Percentiles rank a stretch among this genome's conserved stretches.
phyloP scores from a whole-genome alignment of 2,888 invertebrate species.

The Agrochola lota region DNA sequence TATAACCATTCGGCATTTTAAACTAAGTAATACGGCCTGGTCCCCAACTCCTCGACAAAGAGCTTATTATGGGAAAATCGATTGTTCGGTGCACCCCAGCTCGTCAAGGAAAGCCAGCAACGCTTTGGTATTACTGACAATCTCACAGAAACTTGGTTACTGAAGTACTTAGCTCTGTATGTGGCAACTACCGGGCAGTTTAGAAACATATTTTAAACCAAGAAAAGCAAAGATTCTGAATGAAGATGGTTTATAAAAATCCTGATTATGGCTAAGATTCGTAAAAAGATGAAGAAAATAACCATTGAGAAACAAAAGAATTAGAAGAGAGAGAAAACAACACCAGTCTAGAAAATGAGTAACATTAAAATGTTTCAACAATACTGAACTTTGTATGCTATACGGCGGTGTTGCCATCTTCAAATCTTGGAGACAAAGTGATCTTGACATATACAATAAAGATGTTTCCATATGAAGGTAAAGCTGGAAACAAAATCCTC shows the following conservation, averaged over 20 bases:
- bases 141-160: background rate
- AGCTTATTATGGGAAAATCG: too few relatives aligned
- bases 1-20: background rate
- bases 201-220: background rate
- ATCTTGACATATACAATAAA: background rate
- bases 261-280: background rate
- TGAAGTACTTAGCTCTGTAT: background rate
- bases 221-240: background rate
- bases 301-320: background rate
- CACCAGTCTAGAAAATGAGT: background rate
- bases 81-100: background rate
- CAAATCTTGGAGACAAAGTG: background rate
- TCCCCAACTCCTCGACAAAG: too few relatives aligned
- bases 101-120: background rate
- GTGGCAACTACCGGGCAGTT: background rate
- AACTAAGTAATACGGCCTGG: background rate
- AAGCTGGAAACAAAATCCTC: background rate
- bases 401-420: background rate
- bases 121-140: background rate
- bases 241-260: background rate
- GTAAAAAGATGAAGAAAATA: background rate
- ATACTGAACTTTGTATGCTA: background rate
- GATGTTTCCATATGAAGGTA: background rate
- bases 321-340: background rate
- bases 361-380: background rate